Evolutionary conservation across 2,888 invertebrate species (phyloP).

Genomic region (Fragum sueziense): DNA sequence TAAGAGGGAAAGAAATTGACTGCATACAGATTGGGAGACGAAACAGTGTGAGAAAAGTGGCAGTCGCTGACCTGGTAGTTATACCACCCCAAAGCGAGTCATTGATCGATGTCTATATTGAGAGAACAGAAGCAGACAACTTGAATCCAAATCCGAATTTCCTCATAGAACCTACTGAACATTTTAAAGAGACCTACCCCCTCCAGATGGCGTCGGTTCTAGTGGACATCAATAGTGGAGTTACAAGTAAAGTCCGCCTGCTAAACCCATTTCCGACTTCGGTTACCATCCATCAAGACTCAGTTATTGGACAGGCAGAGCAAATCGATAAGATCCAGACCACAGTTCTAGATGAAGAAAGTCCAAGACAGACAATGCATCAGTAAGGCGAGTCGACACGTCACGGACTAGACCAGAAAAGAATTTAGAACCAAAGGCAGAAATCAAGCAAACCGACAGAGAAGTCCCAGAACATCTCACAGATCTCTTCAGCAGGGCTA

Average conservation of each 20-base stretch:
- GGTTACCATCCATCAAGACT: constrained; percentile 25
- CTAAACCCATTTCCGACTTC: constrained; percentile 29
- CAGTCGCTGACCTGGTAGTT: constrained; percentile 26
- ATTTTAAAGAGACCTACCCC: constrained; percentile 21
- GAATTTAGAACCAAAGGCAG: too few species aligned
- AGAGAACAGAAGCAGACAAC: constrained; percentile 27
- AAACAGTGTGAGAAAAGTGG: constrained; percentile 21
- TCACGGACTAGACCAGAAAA: too few species aligned
- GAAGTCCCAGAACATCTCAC: not conserved
- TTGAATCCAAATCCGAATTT: not conserved
- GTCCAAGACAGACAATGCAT: not conserved
- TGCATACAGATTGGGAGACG: constrained; percentile 4
- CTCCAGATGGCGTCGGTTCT: constrained; percentile 29
- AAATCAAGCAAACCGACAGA: not conserved
- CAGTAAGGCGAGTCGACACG: constrained; percentile 4
- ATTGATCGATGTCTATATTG: constrained; percentile 41
- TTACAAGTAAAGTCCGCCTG: constrained; percentile 28
- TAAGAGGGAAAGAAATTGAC: constrained; percentile 26
- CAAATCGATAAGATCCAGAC: not conserved
- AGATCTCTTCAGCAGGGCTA: not conserved
- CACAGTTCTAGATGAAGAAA: constrained; percentile 8
- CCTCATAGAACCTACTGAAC: constrained; percentile 11
- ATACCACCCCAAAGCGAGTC: constrained; percentile 33
- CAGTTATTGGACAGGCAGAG: constrained; percentile 28
- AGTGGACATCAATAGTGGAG: constrained; percentile 30